Percentiles rank a stretch among this genome's conserved stretches.
These are phyloP conservation scores for Galemys pyrenaicus DNA, from an alignment of 2,113 vertebrate genomes.

Conservation along the genomic window DNA sequence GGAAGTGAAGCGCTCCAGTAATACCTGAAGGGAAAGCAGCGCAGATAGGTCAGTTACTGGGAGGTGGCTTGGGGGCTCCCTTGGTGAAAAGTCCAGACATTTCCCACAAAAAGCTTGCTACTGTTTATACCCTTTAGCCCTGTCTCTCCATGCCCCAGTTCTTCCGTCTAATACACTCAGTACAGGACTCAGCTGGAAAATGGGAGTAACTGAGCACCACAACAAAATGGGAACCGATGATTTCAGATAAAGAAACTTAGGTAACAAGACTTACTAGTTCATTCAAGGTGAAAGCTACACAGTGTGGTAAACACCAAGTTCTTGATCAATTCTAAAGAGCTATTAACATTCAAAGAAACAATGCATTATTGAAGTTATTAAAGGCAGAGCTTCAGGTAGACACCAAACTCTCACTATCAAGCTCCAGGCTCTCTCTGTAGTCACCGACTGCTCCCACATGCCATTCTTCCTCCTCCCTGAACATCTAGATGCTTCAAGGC, in stretches of 20 bases:
- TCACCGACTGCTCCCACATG: fast-evolving
- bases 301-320: neutral
- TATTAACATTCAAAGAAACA: neutral
- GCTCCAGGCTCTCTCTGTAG: neutral
- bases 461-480: neutral
- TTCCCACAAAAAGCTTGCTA: neutral
- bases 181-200: too few species aligned
- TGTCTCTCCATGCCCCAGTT: neutral
- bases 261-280: neutral
- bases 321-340: neutral
- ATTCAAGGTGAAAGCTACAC: neutral
- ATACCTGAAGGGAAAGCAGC: neutral
- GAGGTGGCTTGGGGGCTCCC: neutral
- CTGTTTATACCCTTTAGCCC: too few species aligned
- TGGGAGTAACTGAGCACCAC: neutral
- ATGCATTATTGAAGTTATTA: neutral
- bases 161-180: neutral
- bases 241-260: neutral
- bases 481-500: neutral
- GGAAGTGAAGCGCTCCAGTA: neutral
- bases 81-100: neutral
- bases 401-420: neutral
- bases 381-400: neutral
- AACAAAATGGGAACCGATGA: neutral
- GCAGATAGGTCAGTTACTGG: neutral